These are phyloP conservation scores for Esox lucius DNA, from an alignment of 2,797 vertebrate genomes.

Conservation along the genomic window DNA sequence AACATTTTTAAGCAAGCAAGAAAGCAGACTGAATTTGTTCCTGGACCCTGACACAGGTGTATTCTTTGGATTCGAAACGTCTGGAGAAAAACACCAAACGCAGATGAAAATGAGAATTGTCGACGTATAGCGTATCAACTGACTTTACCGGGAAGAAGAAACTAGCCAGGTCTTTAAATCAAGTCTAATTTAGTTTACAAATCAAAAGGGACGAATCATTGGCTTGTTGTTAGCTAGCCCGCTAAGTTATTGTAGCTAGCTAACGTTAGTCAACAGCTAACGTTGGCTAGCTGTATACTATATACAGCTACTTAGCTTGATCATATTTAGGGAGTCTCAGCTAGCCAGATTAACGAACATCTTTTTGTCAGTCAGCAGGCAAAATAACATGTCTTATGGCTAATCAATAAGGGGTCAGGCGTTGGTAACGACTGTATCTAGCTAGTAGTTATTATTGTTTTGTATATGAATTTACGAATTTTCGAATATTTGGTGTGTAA, in stretches of 20 bases:
- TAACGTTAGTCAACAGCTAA: no score
- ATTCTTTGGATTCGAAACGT: neutral
- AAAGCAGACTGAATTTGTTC: neutral
- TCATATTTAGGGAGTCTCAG: neutral
- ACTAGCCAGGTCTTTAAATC: neutral
- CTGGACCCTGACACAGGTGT: slow-evolving; percentile 14
- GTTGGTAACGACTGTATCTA: neutral
- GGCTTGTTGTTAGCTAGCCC: slow-evolving; percentile 1
- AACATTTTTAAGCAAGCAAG: neutral
- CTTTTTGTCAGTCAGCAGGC: neutral
- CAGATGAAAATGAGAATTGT: neutral
- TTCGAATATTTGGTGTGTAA: neutral
- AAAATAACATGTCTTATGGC: neutral
- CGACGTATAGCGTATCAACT: neutral
- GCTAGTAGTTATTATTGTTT: neutral
- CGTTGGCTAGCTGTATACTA: no score
- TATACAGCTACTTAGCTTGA: no score
- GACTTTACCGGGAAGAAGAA: neutral
- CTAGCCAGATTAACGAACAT: neutral
- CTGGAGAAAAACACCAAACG: neutral
- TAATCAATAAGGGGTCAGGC: neutral
- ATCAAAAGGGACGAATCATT: neutral
- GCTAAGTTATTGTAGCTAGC: slow-evolving; percentile 1
- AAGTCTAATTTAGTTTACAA: neutral
- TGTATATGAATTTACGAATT: neutral